Percentiles rank a stretch among this genome's conserved stretches.
Evolutionary conservation across 2,888 invertebrate species (phyloP).

Genomic region (Drosophila anomelani): DNA sequence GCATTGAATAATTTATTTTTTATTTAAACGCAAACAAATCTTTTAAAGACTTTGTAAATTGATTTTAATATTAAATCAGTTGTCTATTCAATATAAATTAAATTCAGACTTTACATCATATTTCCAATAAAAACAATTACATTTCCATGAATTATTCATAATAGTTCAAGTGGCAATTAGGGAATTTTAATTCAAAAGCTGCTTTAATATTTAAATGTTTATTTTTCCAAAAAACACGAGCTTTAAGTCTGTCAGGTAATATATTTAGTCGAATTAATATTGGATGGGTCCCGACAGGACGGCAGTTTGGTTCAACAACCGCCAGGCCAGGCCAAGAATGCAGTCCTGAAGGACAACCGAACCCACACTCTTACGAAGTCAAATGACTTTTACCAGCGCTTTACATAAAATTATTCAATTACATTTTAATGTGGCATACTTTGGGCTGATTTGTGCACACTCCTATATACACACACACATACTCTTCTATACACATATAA

Average conservation of each 20-base stretch:
- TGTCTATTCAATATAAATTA: constrained; percentile 9
- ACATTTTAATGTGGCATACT: constrained; percentile 53
- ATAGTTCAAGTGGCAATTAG: constrained; percentile 10
- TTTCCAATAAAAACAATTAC: not conserved
- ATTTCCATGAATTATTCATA: constrained; percentile 5
- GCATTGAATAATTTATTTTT: not conserved
- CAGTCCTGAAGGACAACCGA: constrained; percentile 1
- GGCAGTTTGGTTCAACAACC: constrained; percentile 20
- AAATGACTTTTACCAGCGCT: constrained; percentile 37
- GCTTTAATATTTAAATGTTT: constrained; percentile 3
- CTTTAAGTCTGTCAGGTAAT: constrained; percentile 1
- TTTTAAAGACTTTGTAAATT: not conserved
- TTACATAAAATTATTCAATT: constrained; percentile 58
- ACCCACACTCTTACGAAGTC: constrained; percentile 20
- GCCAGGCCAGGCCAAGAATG: constrained; percentile 12
- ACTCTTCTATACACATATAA: constrained; percentile 5
- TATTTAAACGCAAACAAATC: not conserved
- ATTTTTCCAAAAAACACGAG: constrained; percentile 4
- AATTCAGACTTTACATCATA: not conserved
- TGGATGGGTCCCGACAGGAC: not conserved
- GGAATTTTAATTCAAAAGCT: constrained; percentile 1
- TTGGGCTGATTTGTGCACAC: constrained; percentile 41
- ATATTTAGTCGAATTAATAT: constrained; percentile 7
- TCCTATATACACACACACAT: not conserved
- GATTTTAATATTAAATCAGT: not conserved